phyloP scores from a whole-genome alignment of 2,113 vertebrate genomes.

The Pterophyllum scalare region DNA sequence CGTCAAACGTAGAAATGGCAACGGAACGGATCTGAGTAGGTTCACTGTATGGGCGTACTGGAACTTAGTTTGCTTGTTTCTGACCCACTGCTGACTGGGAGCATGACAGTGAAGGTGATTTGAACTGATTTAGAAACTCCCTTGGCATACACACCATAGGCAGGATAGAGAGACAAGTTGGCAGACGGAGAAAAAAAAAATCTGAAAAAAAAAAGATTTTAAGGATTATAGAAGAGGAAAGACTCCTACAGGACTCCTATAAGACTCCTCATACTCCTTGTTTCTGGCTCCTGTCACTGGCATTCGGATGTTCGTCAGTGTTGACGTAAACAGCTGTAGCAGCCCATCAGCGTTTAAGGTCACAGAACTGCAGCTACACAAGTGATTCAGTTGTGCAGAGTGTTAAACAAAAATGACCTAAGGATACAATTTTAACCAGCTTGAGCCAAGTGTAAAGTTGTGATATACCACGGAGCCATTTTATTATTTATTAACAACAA shows the following conservation, averaged over 20 bases:
- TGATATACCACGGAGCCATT: background rate
- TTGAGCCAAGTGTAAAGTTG: background rate
- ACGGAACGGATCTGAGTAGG: background rate
- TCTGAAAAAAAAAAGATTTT: background rate
- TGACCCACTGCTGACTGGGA: background rate
- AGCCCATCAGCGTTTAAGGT: background rate
- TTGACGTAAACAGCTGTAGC: background rate
- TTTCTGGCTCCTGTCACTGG: background rate
- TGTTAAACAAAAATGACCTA: background rate
- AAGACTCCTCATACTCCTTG: background rate
- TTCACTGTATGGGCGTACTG: accelerated
- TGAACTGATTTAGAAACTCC: constrained; percentile 4
- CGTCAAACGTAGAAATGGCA: background rate
- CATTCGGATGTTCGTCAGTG: background rate
- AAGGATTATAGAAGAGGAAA: background rate
- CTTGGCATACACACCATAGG: background rate
- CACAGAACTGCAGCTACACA: background rate
- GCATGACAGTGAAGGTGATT: background rate
- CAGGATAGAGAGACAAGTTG: background rate
- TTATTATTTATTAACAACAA: background rate
- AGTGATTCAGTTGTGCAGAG: background rate
- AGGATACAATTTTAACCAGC: background rate
- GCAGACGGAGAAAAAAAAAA: background rate
- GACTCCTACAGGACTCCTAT: background rate
- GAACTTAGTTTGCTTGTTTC: background rate